phyloP scores from a whole-genome alignment of 2,888 invertebrate species.

The Mythimna ferrago region DNA sequence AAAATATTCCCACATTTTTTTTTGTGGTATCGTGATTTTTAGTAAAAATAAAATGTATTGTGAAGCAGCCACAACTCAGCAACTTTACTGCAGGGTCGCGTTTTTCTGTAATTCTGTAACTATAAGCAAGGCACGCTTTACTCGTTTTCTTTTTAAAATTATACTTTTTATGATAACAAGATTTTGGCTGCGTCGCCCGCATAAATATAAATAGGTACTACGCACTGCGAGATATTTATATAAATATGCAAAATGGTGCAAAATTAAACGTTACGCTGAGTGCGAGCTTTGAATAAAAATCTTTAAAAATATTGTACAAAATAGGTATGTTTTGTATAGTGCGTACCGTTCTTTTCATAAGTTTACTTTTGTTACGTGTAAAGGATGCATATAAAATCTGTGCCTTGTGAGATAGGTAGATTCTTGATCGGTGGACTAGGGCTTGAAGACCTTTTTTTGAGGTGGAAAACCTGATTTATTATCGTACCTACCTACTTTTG shows the following conservation, averaged over 20 bases:
- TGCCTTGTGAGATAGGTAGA: neutral
- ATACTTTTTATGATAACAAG: slow-evolving; percentile 33
- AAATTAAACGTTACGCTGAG: slow-evolving; percentile 38
- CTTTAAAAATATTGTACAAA: slow-evolving; percentile 17
- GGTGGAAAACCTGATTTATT: too few species aligned
- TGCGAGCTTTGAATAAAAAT: slow-evolving; percentile 34
- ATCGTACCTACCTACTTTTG: too few species aligned
- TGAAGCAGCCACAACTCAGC: slow-evolving; percentile 24
- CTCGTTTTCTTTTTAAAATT: slow-evolving; percentile 38
- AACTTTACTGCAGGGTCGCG: slow-evolving; percentile 22
- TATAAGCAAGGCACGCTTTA: slow-evolving; percentile 32
- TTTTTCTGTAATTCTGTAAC: slow-evolving; percentile 32
- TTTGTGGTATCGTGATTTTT: slow-evolving; percentile 1
- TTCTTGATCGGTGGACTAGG: neutral
- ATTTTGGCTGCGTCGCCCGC: slow-evolving; percentile 31
- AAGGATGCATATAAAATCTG: neutral
- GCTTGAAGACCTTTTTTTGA: too few species aligned
- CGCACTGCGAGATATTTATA: slow-evolving; percentile 37
- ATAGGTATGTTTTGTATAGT: slow-evolving; percentile 17
- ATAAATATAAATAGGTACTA: slow-evolving; percentile 45
- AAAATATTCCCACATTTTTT: neutral
- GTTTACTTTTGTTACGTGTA: slow-evolving; percentile 14
- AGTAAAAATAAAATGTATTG: slow-evolving; percentile 15
- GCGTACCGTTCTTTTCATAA: slow-evolving; percentile 3
- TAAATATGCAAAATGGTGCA: slow-evolving; percentile 41